These are phyloP conservation scores for Halichoeres trimaculatus DNA, from an alignment of 2,113 vertebrate genomes.

Conservation along the genomic window DNA sequence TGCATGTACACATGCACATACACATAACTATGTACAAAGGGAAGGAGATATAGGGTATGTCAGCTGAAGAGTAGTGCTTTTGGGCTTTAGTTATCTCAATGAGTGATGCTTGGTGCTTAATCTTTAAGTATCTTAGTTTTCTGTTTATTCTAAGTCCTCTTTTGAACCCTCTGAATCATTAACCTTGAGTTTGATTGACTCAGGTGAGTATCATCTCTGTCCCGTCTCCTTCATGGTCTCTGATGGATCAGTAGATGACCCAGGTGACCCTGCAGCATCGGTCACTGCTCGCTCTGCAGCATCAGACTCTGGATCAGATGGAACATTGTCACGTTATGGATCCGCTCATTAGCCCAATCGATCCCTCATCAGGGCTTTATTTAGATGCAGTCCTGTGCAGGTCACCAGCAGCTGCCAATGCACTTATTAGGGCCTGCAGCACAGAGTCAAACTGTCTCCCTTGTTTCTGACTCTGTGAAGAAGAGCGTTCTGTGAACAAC, in stretches of 20 bases:
- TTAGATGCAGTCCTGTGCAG: conserved; percentile 16
- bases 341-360: conserved; percentile 31
- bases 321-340: conserved; percentile 16
- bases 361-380: conserved; percentile 38
- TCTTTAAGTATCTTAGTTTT: not conserved
- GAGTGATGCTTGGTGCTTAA: not conserved
- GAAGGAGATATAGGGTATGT: too few species aligned
- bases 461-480: not conserved
- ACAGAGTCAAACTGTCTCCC: not conserved
- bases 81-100: too few species aligned
- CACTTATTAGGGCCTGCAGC: conserved; percentile 28
- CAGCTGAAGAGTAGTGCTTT: too few species aligned
- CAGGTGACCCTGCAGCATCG: conserved; percentile 6
- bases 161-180: not conserved
- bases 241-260: conserved; percentile 18
- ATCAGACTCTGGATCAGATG: conserved; percentile 14
- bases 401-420: conserved; percentile 33
- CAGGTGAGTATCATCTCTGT: not conserved
- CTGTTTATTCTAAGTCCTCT: not conserved
- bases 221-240: not conserved
- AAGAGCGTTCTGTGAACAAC: not conserved
- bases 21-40: too few species aligned
- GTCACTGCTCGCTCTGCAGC: conserved; percentile 2
- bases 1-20: too few species aligned
- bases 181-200: not conserved